Conservation (phyloP, 2,113 vertebrate species). For the Recurvirostra avosetta region DNA sequence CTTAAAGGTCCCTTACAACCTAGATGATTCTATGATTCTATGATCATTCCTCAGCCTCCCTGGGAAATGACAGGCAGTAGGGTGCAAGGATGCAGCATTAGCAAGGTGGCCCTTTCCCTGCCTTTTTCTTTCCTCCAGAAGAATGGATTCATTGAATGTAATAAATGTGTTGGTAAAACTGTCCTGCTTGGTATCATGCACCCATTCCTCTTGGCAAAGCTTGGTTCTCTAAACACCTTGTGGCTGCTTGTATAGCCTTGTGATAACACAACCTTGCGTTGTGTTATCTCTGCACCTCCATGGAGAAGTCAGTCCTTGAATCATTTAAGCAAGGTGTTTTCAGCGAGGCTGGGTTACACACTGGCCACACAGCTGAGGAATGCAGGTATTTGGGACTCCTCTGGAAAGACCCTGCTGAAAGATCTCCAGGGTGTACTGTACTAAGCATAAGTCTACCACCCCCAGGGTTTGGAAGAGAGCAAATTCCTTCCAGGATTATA, state of each 20-base stretch:
- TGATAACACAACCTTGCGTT: neutral
- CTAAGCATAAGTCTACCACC: slow-evolving; percentile 63
- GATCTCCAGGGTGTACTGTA: slow-evolving; percentile 64
- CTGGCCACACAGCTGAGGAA: slow-evolving; percentile 17
- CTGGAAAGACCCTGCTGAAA: slow-evolving; percentile 30
- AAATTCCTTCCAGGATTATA: slow-evolving; percentile 88
- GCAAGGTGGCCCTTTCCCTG: neutral
- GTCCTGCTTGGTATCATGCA: accelerated
- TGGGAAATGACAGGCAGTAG: neutral
- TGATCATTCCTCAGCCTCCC: neutral
- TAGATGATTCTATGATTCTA: neutral
- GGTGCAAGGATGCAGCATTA: neutral
- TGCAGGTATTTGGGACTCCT: slow-evolving; percentile 22
- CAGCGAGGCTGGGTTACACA: neutral
- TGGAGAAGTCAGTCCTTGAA: neutral
- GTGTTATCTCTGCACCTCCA: neutral
- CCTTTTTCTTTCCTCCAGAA: neutral
- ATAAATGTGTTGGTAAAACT: neutral
- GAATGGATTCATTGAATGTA: neutral
- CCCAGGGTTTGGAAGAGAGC: slow-evolving; percentile 74
- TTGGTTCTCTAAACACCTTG: neutral
- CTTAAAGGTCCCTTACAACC: neutral
- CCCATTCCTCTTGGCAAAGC: neutral
- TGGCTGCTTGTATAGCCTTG: neutral
- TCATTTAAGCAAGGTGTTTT: neutral